phyloP scores from a whole-genome alignment of 2,888 invertebrate genomes.

The Lymantria monacha region DNA sequence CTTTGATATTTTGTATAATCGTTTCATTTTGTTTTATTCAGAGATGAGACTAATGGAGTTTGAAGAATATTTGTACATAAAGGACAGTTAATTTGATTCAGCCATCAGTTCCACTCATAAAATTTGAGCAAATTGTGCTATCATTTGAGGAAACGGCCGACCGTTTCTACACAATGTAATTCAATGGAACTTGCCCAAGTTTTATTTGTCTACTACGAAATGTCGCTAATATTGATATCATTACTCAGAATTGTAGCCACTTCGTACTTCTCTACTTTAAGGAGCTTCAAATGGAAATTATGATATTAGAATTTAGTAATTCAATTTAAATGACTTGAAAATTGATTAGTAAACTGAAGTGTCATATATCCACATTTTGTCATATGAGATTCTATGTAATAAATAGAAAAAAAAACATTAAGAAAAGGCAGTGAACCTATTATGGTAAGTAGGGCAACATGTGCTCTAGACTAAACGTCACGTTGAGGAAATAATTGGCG shows the following conservation, averaged over 20 bases:
- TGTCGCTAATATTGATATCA: constrained; percentile 8
- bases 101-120: constrained; percentile 13
- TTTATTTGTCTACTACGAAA: constrained; percentile 38
- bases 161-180: constrained; percentile 45
- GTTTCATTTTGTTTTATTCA: constrained; percentile 7
- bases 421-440: no score
- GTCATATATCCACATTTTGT: no score
- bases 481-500: no score
- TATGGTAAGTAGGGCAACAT: no score
- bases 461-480: no score
- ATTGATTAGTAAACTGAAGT: no score
- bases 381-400: no score
- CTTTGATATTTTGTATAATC: constrained; percentile 2
- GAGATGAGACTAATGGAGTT: neutral
- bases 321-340: no score
- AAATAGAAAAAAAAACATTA: no score
- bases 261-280: constrained; percentile 14
- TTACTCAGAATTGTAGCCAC: constrained; percentile 27
- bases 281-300: constrained; percentile 3
- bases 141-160: constrained; percentile 32
- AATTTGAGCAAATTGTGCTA: constrained; percentile 24
- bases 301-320: no score
- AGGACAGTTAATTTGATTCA: constrained; percentile 9
- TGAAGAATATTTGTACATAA: constrained; percentile 5
- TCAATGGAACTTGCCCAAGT: constrained; percentile 45